A percentile compares a stretch with the other conserved stretches of the same genome.
phyloP scores from a whole-genome alignment of 2,113 vertebrate species.

The Sturnira hondurensis region DNA sequence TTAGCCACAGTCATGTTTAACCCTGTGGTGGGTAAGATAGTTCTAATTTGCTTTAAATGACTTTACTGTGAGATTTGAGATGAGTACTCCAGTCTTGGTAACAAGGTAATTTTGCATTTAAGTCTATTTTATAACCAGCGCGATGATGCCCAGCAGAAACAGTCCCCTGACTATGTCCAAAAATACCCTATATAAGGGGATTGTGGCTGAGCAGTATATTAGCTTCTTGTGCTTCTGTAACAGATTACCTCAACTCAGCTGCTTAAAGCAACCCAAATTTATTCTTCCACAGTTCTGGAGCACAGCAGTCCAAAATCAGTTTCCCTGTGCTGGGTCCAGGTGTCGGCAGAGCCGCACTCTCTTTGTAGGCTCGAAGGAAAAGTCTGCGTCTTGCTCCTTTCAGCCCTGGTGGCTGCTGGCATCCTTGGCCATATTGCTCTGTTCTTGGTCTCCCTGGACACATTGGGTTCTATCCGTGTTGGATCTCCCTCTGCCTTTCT shows the following conservation, averaged over 20 bases:
- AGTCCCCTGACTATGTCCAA: background rate
- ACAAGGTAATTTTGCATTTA: background rate
- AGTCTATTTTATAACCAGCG: background rate
- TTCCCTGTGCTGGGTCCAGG: background rate
- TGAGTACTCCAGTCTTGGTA: background rate
- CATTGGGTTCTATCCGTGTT: background rate
- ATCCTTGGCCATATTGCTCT: background rate
- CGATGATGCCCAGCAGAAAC: background rate
- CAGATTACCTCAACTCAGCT: background rate
- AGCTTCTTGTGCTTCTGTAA: background rate
- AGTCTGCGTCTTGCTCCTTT: background rate
- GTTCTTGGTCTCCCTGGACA: background rate
- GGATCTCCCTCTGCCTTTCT: background rate
- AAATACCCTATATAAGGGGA: background rate
- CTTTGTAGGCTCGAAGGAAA: background rate
- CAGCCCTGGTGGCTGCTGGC: background rate
- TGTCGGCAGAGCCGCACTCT: background rate
- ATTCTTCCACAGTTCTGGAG: background rate
- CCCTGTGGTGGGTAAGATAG: background rate
- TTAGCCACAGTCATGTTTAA: background rate
- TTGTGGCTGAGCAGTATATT: background rate
- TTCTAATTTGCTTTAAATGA: background rate
- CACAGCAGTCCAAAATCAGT: background rate
- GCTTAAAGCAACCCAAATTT: background rate
- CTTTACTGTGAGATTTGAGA: background rate